phyloP scores from a whole-genome alignment of 1,140 invertebrate genomes.

The Dolichoris vasculosae region DNA sequence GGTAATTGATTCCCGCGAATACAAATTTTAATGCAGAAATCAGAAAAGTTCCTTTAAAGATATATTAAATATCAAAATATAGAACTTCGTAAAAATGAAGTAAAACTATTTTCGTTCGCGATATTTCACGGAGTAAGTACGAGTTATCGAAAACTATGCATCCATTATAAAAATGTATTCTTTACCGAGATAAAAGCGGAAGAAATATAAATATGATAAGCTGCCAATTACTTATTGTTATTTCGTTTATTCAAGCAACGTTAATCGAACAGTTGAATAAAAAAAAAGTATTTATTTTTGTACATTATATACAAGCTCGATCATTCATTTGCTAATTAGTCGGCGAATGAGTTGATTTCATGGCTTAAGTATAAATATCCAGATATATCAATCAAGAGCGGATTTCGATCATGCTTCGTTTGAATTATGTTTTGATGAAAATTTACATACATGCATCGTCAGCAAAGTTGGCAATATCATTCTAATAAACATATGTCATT shows the following conservation, averaged over 20 bases:
- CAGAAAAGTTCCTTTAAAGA: too few relatives aligned
- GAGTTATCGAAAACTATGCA: too few relatives aligned
- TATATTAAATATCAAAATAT: too few relatives aligned
- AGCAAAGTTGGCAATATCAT: slow-evolving; percentile 28
- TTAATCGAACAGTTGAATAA: background rate
- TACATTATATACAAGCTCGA: background rate
- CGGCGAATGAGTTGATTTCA: slow-evolving; percentile 53
- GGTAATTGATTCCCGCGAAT: too few relatives aligned
- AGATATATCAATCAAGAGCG: slow-evolving; percentile 26
- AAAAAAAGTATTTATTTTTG: background rate
- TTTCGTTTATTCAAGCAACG: background rate
- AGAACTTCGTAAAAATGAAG: too few relatives aligned
- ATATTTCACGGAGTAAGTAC: too few relatives aligned
- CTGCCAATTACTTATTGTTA: background rate
- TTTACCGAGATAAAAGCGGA: background rate
- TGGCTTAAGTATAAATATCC: slow-evolving; percentile 53
- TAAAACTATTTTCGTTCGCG: too few relatives aligned
- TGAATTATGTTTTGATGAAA: slow-evolving; percentile 29
- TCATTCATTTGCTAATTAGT: slow-evolving; percentile 55
- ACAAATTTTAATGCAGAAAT: too few relatives aligned
- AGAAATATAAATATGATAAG: background rate
- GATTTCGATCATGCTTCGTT: background rate
- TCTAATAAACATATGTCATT: slow-evolving; percentile 39
- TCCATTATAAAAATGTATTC: too few relatives aligned
- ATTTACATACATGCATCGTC: slow-evolving; percentile 23